Base-by-base conservation (phyloP, 2,888 invertebrate species). In the Macrosoma leucophasiata region DNA sequence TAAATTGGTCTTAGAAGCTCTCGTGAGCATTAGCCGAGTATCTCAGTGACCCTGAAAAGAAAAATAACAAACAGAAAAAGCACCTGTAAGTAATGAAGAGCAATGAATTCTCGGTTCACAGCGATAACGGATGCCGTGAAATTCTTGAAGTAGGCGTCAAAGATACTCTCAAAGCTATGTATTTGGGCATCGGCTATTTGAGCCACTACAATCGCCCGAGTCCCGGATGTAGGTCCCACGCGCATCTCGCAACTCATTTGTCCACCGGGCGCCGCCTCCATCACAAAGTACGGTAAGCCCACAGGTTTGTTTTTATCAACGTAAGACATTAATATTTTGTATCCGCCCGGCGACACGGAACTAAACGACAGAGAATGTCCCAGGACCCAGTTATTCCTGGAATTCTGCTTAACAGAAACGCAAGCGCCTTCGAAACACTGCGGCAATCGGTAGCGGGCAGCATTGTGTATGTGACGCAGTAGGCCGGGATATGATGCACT, bases 361-460 rank as follows among this genome's bases (percentile, higher is more conserved):
- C 84, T 84, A 36, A 84, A 82, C 1, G 77, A 62, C 37, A 84
- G 42, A 1, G 73, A 67, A 46, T 82, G 84, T 0, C 84, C 84
- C 21, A 81, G 41, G 11, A 78, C 55, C 76, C 82, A 79, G 47
- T 79, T 79, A 34, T 48, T 61, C 3, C 33, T 52, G 0, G 71
- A 50, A 36, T 55, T 62, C 40, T 82, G 81, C 42, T 78, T 79
- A 3, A 84, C 59, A 8, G 76, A 74, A 9, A 84, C 58, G 41
- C 54, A 58, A 9, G 66, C 82, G 13, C 84, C 84, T 53, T 84
- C 84, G 37, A 84, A 84, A 46, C 84, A 84, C 49, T 82, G 88
- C 17, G 73, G 85, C 41, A 72, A 43, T 38, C 81, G 57, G 43
- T 73, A 70, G 12, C 81, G 67, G 1, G 84, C 75, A 2, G 76